These are phyloP conservation scores for Micropoecilia bifurca DNA, from an alignment of 2,797 vertebrate genomes.

Conservation along the genomic window DNA sequence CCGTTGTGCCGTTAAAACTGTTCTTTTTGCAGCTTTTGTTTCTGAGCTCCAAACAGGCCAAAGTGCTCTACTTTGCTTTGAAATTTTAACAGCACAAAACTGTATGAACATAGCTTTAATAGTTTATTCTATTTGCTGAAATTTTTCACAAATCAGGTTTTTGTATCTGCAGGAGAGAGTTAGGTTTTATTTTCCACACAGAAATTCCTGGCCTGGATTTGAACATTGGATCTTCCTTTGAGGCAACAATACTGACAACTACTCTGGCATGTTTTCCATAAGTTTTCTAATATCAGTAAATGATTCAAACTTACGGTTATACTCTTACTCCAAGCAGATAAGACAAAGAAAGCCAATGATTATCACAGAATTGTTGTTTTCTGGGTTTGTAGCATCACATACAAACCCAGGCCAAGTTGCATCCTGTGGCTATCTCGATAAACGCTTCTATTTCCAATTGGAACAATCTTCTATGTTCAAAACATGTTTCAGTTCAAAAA, in stretches of 20 bases:
- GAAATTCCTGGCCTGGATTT: not conserved
- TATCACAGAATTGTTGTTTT: constrained; percentile 29
- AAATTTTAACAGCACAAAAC: too few species aligned
- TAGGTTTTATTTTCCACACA: not conserved
- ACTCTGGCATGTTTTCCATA: not conserved
- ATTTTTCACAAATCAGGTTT: too few species aligned
- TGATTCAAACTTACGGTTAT: not conserved
- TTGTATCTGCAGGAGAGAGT: too few species aligned
- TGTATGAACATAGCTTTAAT: too few species aligned
- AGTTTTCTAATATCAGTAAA: not conserved
- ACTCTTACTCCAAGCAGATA: constrained; percentile 15
- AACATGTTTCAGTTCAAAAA: constrained; percentile 45
- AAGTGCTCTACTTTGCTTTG: too few species aligned
- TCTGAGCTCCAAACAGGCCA: too few species aligned
- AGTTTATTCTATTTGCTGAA: too few species aligned
- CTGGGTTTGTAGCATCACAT: not conserved
- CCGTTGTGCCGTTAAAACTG: too few species aligned
- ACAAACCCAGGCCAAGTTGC: constrained; percentile 1
- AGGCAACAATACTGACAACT: not conserved
- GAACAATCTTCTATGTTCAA: constrained; percentile 25
- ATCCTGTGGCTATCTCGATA: constrained; percentile 37
- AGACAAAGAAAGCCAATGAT: constrained; percentile 2
- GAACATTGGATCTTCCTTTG: not conserved
- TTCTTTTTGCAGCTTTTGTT: too few species aligned
- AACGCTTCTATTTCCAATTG: constrained; percentile 16